Percentiles rank a stretch among this genome's conserved stretches.
These are phyloP conservation scores for Myotis davidii DNA, from an alignment of 2,113 vertebrate species.

Conservation along the genomic window DNA sequence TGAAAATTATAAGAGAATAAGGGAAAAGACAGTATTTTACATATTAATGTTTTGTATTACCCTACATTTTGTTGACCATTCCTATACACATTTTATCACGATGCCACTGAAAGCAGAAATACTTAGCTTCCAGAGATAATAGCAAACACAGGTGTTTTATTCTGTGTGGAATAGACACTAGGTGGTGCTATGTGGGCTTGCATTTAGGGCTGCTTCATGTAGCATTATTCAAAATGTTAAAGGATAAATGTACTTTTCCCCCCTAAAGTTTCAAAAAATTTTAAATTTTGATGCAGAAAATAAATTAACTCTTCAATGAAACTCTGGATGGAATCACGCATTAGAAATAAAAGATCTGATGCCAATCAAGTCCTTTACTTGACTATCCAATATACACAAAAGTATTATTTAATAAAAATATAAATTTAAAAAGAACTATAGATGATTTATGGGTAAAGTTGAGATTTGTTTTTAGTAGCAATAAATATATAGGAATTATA, in stretches of 20 bases:
- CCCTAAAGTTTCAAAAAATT: constrained; percentile 21
- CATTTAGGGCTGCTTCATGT: not conserved
- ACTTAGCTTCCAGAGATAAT: constrained; percentile 58
- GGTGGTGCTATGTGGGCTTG: constrained; percentile 76
- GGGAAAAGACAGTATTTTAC: not conserved
- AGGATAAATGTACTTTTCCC: not conserved
- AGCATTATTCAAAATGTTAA: not conserved
- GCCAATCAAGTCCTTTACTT: not conserved
- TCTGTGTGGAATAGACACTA: constrained; percentile 35
- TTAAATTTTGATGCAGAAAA: not conserved
- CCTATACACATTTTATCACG: constrained; percentile 36
- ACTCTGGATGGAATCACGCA: not conserved
- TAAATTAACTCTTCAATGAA: not conserved
- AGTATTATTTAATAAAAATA: not conserved
- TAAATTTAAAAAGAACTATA: not conserved
- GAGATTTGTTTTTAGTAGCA: not conserved
- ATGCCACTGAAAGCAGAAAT: constrained; percentile 23
- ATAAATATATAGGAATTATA: not conserved
- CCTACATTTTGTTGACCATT: constrained; percentile 45
- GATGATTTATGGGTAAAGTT: not conserved
- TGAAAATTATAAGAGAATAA: not conserved
- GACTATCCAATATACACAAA: not conserved
- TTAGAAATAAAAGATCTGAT: constrained; percentile 30
- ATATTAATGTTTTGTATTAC: constrained; percentile 36
- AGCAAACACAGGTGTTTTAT: constrained; percentile 40